These are phyloP conservation scores for Heterodera filipjevi DNA, from an alignment of 2,888 invertebrate species.

Conservation along the genomic window DNA sequence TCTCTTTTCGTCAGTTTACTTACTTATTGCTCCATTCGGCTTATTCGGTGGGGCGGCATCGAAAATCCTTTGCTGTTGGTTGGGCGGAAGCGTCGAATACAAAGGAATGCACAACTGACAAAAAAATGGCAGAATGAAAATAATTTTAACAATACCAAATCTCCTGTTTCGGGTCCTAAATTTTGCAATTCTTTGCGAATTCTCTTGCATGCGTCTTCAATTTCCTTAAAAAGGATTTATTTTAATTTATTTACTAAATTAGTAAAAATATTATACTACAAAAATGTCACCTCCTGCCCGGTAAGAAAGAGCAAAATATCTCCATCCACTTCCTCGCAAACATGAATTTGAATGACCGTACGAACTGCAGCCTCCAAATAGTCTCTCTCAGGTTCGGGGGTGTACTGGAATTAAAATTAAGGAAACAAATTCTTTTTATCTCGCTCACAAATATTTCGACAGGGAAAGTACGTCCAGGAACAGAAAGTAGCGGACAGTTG, in stretches of 20 bases:
- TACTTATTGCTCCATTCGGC: conserved; percentile 83
- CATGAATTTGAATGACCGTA: conserved; percentile 94
- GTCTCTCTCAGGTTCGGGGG: conserved; percentile 95
- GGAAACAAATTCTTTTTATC: not conserved
- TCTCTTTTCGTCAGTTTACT: not conserved
- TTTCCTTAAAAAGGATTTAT: conserved; percentile 75
- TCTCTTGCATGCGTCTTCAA: conserved; percentile 97
- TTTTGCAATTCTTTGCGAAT: conserved; percentile 94
- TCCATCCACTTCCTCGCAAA: conserved; percentile 75
- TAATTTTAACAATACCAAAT: conserved; percentile 79
- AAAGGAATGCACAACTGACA: conserved; percentile 86
- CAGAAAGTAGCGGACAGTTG: conserved; percentile 95
- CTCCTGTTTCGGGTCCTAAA: conserved; percentile 85
- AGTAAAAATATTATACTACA: too few species aligned
- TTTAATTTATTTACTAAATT: conserved; percentile 65
- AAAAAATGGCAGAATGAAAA: not conserved
- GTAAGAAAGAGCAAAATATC: conserved; percentile 90
- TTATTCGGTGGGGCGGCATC: conserved; percentile 91
- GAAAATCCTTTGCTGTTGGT: conserved; percentile 84
- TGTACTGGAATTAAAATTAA: conserved; percentile 72
- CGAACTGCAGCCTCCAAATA: conserved; percentile 97
- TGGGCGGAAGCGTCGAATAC: conserved; percentile 96
- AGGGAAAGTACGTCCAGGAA: conserved; percentile 92
- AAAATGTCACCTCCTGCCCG: conserved; percentile 71
- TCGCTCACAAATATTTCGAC: conserved; percentile 82